Evolutionary conservation across 2,888 invertebrate genomes (phyloP).

Genomic region (Xanthorhoe designata): DNA sequence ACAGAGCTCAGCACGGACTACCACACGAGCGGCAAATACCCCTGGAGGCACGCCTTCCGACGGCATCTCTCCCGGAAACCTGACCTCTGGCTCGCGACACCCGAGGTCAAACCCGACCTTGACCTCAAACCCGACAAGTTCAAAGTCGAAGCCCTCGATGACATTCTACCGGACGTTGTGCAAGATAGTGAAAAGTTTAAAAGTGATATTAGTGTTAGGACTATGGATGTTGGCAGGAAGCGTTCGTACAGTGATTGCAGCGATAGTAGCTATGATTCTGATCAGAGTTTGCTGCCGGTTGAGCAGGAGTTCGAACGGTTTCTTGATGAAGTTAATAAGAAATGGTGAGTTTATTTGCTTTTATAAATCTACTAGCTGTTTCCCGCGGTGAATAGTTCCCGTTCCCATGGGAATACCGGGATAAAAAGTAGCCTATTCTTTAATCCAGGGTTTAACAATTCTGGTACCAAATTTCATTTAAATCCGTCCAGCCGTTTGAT

Average conservation of each 20-base stretch:
- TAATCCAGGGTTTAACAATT: too few species aligned
- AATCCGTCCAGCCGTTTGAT: too few species aligned
- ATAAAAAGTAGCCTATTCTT: too few species aligned
- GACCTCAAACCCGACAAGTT: slow-evolving; percentile 36
- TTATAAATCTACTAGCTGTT: too few species aligned
- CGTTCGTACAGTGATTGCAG: slow-evolving; percentile 69
- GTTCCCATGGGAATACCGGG: too few species aligned
- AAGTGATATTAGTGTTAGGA: slow-evolving; percentile 46
- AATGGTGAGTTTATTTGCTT: slow-evolving; percentile 68
- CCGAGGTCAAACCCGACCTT: slow-evolving; percentile 36
- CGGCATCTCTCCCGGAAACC: slow-evolving; percentile 66
- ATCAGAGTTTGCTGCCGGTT: slow-evolving; percentile 73
- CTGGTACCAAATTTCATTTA: too few species aligned
- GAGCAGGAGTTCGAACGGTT: slow-evolving; percentile 77
- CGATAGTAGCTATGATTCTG: slow-evolving; percentile 73
- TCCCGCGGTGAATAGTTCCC: too few species aligned
- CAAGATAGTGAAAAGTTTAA: slow-evolving; percentile 50
- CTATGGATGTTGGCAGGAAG: slow-evolving; percentile 57
- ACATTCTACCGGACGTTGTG: slow-evolving; percentile 45
- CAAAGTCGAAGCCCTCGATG: slow-evolving; percentile 32
- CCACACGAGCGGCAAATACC: slow-evolving; percentile 74
- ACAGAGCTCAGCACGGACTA: slow-evolving; percentile 73
- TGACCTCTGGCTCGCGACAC: slow-evolving; percentile 59
- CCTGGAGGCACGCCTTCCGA: slow-evolving; percentile 76
- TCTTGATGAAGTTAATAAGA: slow-evolving; percentile 75